Evolutionary conservation across 1,140 invertebrate genomes (phyloP).

Genomic region (Teleopsis dalmanni): DNA sequence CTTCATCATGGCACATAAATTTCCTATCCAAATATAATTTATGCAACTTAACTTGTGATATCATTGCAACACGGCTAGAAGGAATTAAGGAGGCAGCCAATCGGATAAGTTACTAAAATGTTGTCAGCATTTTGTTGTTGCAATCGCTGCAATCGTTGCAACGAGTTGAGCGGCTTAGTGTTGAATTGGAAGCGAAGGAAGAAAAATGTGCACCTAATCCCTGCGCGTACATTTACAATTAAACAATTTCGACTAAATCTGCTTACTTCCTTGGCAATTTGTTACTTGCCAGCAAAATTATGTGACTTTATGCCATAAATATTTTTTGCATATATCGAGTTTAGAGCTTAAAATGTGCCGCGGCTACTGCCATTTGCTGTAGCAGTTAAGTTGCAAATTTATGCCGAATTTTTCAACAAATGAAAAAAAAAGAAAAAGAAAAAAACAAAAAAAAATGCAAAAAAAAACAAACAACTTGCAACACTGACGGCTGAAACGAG

Average conservation of each 20-base stretch:
- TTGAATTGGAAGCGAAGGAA: too few species aligned
- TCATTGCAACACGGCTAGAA: too few species aligned
- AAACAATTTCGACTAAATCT: conserved; percentile 45
- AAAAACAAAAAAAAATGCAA: too few species aligned
- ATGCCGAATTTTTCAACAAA: conserved; percentile 5
- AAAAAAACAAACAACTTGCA: too few species aligned
- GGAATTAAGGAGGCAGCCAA: too few species aligned
- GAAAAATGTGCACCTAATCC: background rate
- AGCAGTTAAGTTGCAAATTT: conserved; percentile 17
- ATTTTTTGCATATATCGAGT: conserved; percentile 1
- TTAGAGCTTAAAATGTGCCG: background rate
- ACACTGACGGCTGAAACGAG: background rate
- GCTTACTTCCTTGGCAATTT: conserved; percentile 42
- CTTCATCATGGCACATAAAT: conserved; percentile 44
- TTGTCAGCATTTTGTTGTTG: too few species aligned
- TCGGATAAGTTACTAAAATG: too few species aligned
- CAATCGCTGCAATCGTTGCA: too few species aligned
- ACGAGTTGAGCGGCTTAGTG: too few species aligned
- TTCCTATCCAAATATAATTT: conserved; percentile 44
- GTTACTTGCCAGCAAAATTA: conserved; percentile 44
- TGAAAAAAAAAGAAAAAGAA: background rate
- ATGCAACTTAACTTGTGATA: too few species aligned
- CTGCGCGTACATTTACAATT: conserved; percentile 28
- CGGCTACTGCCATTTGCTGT: background rate
- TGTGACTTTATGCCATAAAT: conserved; percentile 44